Conservation (phyloP, 2,797 vertebrate genomes). For the Siniperca obscura region DNA sequence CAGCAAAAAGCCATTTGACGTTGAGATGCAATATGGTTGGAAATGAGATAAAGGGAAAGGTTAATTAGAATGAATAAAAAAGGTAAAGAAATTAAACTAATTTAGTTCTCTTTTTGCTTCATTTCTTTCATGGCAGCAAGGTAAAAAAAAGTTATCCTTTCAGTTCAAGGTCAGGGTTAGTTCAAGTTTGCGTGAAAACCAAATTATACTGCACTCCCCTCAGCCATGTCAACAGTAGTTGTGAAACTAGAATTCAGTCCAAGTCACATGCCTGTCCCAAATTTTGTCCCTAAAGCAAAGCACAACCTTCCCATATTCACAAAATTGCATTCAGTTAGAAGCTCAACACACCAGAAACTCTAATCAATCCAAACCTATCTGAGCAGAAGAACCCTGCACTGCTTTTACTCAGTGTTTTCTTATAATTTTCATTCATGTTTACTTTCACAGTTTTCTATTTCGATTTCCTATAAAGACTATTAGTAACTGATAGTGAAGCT, state of each 20-base stretch:
- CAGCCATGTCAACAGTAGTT: constrained; percentile 28
- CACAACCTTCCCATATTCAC: constrained; percentile 5
- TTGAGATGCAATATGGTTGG: constrained; percentile 5
- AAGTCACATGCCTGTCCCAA: constrained; percentile 8
- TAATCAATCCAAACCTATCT: not conserved
- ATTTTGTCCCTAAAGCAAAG: constrained; percentile 15
- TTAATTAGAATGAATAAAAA: constrained; percentile 4
- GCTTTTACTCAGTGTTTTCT: not conserved
- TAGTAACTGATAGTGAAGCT: not conserved
- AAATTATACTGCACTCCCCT: constrained; percentile 7
- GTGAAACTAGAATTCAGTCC: constrained; percentile 20
- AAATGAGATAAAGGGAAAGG: constrained; percentile 1
- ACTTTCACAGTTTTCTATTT: not conserved
- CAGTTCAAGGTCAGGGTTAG: constrained; percentile 10
- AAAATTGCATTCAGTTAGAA: constrained; percentile 11
- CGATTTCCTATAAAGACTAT: not conserved
- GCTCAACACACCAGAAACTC: not conserved
- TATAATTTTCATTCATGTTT: not conserved
- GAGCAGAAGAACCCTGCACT: not conserved
- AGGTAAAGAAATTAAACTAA: not conserved
- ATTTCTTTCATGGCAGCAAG: not conserved
- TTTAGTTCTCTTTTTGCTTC: not conserved
- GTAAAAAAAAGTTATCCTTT: not conserved
- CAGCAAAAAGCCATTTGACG: constrained; percentile 23
- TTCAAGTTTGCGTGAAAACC: not conserved